Evolutionary conservation across 2,113 vertebrate species (phyloP).

Genomic region (Solea solea): DNA sequence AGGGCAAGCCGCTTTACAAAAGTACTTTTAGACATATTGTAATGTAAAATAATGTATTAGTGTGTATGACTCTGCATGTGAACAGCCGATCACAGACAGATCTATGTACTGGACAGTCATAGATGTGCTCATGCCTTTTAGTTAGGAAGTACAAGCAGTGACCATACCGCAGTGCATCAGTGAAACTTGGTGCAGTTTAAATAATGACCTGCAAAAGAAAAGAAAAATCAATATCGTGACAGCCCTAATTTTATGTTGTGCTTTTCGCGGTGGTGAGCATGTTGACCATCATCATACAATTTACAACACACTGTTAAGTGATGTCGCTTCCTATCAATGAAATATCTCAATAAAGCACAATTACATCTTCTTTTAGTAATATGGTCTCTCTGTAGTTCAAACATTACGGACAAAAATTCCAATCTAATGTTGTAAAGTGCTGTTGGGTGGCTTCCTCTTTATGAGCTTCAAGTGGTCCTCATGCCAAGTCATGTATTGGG

Average conservation of each 20-base stretch:
- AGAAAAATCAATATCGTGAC: too few species aligned
- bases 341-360: constrained; percentile 15
- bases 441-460: constrained; percentile 41
- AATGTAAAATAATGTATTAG: too few species aligned
- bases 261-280: constrained; percentile 3
- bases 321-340: constrained; percentile 29
- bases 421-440: constrained; percentile 37
- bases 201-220: too few species aligned
- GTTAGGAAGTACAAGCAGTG: too few species aligned
- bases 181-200: too few species aligned
- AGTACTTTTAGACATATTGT: too few species aligned
- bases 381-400: neutral
- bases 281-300: constrained; percentile 24
- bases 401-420: constrained; percentile 10
- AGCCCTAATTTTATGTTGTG: neutral
- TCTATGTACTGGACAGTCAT: too few species aligned
- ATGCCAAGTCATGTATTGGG: constrained; percentile 21
- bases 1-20: too few species aligned
- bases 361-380: neutral
- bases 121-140: too few species aligned
- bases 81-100: too few species aligned
- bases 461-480: constrained; percentile 38
- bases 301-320: constrained; percentile 3
- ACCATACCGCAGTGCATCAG: too few species aligned
- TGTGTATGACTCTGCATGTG: too few species aligned